A percentile compares a stretch with the other conserved stretches of the same genome.
These are phyloP conservation scores for Sphecodes monilicornis DNA, from an alignment of 2,888 invertebrate species.

Conservation along the genomic window DNA sequence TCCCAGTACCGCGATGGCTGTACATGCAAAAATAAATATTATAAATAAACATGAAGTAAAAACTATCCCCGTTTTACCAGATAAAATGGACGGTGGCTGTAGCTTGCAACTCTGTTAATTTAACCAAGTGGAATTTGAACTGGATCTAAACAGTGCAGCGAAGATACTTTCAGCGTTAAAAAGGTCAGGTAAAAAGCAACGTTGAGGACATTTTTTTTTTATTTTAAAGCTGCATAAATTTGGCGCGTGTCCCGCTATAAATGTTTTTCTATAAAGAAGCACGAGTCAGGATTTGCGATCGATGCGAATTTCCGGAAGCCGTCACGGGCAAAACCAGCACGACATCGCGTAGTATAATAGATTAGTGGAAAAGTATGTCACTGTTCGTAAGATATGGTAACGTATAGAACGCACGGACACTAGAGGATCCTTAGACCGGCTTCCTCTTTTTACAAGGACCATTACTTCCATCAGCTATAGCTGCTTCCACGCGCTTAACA, in stretches of 20 bases:
- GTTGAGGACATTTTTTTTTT: background rate
- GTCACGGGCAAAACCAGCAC: conserved; percentile 20
- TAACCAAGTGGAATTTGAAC: no score
- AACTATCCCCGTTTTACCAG: no score
- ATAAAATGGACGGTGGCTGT: no score
- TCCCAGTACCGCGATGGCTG: no score
- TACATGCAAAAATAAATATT: no score
- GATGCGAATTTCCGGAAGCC: conserved; percentile 27
- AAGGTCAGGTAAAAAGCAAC: background rate
- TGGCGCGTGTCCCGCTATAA: no score
- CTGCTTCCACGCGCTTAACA: conserved; percentile 61
- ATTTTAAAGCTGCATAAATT: background rate
- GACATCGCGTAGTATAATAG: conserved; percentile 30
- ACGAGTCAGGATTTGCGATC: conserved; percentile 17
- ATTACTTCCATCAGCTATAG: conserved; percentile 56
- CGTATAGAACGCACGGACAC: conserved; percentile 44
- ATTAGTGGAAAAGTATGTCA: conserved; percentile 45
- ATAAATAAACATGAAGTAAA: no score
- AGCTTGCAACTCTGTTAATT: no score
- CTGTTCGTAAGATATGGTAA: conserved; percentile 53
- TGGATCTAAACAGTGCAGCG: no score
- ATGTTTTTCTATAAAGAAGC: background rate
- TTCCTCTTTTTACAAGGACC: conserved; percentile 57
- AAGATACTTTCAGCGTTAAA: background rate
- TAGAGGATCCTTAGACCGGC: conserved; percentile 43